Conservation (phyloP, 2,888 invertebrate genomes). For the Spilarctia lutea region DNA sequence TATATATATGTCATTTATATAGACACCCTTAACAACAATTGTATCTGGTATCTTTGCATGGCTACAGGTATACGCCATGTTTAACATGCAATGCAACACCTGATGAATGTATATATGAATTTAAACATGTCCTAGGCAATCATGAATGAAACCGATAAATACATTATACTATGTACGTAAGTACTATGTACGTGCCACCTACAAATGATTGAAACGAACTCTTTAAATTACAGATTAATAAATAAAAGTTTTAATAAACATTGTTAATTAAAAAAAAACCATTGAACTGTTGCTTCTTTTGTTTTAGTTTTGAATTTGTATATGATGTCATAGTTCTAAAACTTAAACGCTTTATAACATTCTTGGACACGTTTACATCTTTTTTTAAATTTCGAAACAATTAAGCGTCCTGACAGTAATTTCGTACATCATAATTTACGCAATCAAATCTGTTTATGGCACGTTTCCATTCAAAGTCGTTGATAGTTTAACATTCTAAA, state of each 20-base stretch:
- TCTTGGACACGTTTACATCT: neutral
- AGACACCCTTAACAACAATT: neutral
- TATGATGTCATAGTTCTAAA: too few relatives aligned
- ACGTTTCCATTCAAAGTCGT: neutral
- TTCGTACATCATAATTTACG: neutral
- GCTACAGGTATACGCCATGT: neutral
- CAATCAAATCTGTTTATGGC: neutral
- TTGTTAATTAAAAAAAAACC: neutral
- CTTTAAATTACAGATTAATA: too few relatives aligned
- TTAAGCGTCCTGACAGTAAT: neutral
- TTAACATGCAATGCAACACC: neutral
- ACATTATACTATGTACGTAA: too few relatives aligned
- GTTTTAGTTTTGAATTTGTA: too few relatives aligned
- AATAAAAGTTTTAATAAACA: too few relatives aligned
- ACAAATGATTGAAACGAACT: too few relatives aligned
- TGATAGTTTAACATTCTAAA: conserved; percentile 12
- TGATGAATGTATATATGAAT: neutral
- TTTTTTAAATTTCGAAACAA: neutral
- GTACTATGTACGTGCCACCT: neutral
- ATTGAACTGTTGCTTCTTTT: too few relatives aligned
- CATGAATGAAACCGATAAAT: neutral
- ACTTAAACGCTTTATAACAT: neutral
- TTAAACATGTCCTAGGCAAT: neutral
- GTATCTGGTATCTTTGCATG: neutral
- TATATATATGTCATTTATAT: neutral